These are phyloP conservation scores for Potorous gilbertii DNA, from an alignment of 2,797 vertebrate species.

Conservation along the genomic window DNA sequence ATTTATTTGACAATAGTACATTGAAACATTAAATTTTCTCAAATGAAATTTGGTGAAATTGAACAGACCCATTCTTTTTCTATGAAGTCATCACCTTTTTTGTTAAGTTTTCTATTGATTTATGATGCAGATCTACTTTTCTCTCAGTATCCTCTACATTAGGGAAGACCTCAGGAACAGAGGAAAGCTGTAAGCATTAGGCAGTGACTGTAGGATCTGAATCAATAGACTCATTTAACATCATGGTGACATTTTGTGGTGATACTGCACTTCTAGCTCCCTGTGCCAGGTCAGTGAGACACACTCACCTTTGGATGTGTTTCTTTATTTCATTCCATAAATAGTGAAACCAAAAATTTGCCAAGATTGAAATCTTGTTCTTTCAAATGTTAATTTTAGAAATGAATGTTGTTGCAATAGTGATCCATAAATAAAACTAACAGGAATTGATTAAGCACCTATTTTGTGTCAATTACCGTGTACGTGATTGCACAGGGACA, in stretches of 20 bases:
- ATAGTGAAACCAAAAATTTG: neutral
- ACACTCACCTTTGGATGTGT: neutral
- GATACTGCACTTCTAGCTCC: neutral
- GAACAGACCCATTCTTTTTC: too few species aligned
- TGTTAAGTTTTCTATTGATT: neutral
- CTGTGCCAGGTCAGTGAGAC: neutral
- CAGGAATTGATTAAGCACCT: too few species aligned
- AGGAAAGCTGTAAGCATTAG: neutral
- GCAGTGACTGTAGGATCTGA: neutral
- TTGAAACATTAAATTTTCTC: neutral
- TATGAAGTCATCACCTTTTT: neutral
- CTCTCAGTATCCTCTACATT: neutral
- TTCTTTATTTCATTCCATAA: neutral
- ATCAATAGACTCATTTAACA: neutral
- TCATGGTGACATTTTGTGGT: neutral
- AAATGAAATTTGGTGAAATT: neutral
- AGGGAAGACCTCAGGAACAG: neutral
- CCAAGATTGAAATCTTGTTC: too few species aligned
- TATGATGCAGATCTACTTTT: neutral
- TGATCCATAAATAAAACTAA: neutral
- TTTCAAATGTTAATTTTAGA: neutral
- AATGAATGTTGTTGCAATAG: neutral
- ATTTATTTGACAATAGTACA: too few species aligned
- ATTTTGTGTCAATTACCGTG: neutral
- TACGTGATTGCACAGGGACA: neutral